Evolutionary conservation across 2,888 invertebrate genomes (phyloP).

Genomic region (Andrena dorsata): DNA sequence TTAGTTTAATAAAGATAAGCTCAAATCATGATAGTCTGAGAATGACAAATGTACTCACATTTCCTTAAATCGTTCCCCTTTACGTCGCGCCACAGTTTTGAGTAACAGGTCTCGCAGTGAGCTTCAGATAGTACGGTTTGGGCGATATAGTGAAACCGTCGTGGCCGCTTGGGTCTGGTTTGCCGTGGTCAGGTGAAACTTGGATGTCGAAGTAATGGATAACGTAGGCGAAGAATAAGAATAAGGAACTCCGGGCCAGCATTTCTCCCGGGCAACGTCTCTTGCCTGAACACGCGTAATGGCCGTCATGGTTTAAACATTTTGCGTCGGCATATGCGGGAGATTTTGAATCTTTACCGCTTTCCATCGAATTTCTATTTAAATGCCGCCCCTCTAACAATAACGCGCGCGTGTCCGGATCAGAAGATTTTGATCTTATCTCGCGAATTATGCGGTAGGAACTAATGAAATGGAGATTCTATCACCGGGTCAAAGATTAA

Average conservation of each 20-base stretch:
- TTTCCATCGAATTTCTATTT: slow-evolving; percentile 22
- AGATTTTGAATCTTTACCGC: slow-evolving; percentile 6
- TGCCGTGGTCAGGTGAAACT: slow-evolving; percentile 78
- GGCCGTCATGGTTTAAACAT: not conserved
- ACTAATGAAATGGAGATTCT: not conserved
- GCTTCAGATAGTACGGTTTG: slow-evolving; percentile 85
- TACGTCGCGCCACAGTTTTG: not conserved
- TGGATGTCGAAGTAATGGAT: slow-evolving; percentile 84
- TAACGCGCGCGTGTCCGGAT: not conserved
- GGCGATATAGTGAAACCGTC: slow-evolving; percentile 87
- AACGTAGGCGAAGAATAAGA: slow-evolving; percentile 84
- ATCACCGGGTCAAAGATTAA: too few species aligned
- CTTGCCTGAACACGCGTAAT: slow-evolving; percentile 81
- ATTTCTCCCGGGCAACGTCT: slow-evolving; percentile 85
- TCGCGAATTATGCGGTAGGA: not conserved
- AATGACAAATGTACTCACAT: not conserved
- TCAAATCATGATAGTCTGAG: not conserved
- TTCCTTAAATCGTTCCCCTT: not conserved
- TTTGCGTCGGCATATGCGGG: not conserved
- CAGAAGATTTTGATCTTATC: not conserved
- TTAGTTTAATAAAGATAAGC: too few species aligned
- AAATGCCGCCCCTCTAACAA: not conserved
- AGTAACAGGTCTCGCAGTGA: slow-evolving; percentile 37
- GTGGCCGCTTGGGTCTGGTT: slow-evolving; percentile 85
- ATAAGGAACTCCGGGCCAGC: slow-evolving; percentile 84